A percentile compares a stretch with the other conserved stretches of the same genome.
Conservation (phyloP, 2,113 vertebrate genomes). For the Atherinomorus stipes region DNA sequence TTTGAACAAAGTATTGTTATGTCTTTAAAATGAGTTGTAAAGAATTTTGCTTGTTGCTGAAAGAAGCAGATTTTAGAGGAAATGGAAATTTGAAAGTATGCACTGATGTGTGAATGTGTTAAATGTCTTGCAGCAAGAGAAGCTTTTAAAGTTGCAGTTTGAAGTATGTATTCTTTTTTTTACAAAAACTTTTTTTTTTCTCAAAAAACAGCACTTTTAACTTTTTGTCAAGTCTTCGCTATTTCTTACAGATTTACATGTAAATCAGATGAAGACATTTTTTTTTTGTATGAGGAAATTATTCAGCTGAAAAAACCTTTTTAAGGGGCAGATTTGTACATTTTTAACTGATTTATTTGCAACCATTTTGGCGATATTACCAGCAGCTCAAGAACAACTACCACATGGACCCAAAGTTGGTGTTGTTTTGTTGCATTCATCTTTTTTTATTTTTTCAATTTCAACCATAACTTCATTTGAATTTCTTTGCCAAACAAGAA, state of each 20-base stretch:
- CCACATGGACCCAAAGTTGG: neutral
- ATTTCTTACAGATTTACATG: neutral
- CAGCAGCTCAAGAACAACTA: neutral
- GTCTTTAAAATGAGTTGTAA: neutral
- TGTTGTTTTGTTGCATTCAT: neutral
- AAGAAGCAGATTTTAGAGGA: neutral
- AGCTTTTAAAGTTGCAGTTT: too few relatives aligned
- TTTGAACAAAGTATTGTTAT: neutral
- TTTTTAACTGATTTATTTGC: neutral
- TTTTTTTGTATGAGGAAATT: neutral
- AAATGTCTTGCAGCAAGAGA: too few relatives aligned
- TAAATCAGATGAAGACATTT: neutral
- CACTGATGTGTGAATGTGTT: neutral
- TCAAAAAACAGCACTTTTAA: neutral
- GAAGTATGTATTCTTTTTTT: too few relatives aligned
- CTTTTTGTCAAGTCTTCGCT: neutral
- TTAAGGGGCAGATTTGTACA: too few relatives aligned
- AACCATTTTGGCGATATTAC: neutral
- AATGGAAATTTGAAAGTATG: neutral
- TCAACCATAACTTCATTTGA: neutral
- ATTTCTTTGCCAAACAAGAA: too few relatives aligned
- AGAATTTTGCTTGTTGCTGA: neutral
- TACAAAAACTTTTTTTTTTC: too few relatives aligned
- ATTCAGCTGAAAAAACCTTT: too few relatives aligned
- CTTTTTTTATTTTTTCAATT: too few relatives aligned